These are phyloP conservation scores for Clamator glandarius DNA, from an alignment of 2,797 vertebrate genomes.

Conservation along the genomic window DNA sequence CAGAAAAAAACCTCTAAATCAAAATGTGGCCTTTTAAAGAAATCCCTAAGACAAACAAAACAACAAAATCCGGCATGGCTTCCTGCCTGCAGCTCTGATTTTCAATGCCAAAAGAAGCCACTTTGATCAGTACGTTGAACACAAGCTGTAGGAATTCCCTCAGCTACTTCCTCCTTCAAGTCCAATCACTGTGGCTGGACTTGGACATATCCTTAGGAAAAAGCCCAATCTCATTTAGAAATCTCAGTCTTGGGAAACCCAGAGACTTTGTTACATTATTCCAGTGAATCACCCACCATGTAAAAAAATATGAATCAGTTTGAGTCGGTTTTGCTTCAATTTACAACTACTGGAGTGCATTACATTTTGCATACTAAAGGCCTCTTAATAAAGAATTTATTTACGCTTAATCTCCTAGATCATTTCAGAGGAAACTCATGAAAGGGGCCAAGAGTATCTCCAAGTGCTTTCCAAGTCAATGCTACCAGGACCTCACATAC, in stretches of 20 bases:
- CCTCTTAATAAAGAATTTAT: not conserved
- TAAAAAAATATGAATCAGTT: not conserved
- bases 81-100: not conserved
- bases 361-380: not conserved
- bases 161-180: not conserved
- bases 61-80: not conserved
- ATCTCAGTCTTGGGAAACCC: conserved; percentile 15
- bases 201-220: not conserved
- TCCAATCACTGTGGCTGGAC: not conserved
- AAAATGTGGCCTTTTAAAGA: not conserved
- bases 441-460: not conserved
- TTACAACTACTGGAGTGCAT: not conserved
- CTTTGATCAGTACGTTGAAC: not conserved
- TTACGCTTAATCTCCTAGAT: not conserved
- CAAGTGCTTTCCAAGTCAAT: not conserved
- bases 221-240: conserved; percentile 14
- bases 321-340: not conserved
- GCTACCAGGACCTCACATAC: not conserved
- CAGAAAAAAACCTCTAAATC: not conserved
- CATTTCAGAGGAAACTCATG: not conserved
- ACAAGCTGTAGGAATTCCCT: conserved; percentile 31
- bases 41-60: not conserved
- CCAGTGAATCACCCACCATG: not conserved
- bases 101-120: not conserved
- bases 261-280: not conserved